A percentile compares a stretch with the other conserved stretches of the same genome.
These are phyloP conservation scores for Oxyura jamaicensis DNA, from an alignment of 2,113 vertebrate genomes.

Conservation along the genomic window DNA sequence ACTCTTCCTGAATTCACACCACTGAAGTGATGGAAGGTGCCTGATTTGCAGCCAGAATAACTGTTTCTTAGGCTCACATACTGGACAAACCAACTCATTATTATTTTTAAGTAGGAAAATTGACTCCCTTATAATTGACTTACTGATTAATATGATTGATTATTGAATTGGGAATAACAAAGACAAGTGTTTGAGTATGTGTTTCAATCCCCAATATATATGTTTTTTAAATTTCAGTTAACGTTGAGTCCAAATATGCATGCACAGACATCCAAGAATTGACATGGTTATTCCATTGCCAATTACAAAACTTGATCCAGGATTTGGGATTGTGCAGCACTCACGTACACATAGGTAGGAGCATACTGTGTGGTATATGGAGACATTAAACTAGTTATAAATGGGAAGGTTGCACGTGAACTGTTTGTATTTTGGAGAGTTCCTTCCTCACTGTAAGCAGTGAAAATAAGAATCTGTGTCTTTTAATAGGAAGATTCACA, in stretches of 20 bases:
- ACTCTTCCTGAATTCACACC: not conserved
- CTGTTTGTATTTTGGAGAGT: not conserved
- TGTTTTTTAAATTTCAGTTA: no score
- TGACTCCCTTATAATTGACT: not conserved
- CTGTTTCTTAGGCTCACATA: not conserved
- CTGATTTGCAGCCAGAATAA: not conserved
- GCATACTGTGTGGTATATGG: not conserved
- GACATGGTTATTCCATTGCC: rapidly evolving
- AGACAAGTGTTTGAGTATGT: not conserved
- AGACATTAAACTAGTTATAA: not conserved
- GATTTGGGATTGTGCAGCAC: not conserved
- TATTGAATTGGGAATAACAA: not conserved
- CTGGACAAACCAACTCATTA: not conserved
- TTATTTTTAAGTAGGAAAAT: not conserved
- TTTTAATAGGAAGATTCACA: not conserved
- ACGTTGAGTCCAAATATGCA: not conserved
- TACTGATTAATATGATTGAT: not conserved
- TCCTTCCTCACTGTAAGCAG: not conserved
- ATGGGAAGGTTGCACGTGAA: not conserved
- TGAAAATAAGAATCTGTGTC: not conserved
- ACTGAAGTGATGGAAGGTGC: not conserved
- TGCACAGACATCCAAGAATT: not conserved
- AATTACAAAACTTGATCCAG: not conserved
- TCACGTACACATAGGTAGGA: not conserved
- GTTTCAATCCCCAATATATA: not conserved